Base-by-base conservation (phyloP, 2,888 invertebrate species). In the Platypus cylindrus region DNA sequence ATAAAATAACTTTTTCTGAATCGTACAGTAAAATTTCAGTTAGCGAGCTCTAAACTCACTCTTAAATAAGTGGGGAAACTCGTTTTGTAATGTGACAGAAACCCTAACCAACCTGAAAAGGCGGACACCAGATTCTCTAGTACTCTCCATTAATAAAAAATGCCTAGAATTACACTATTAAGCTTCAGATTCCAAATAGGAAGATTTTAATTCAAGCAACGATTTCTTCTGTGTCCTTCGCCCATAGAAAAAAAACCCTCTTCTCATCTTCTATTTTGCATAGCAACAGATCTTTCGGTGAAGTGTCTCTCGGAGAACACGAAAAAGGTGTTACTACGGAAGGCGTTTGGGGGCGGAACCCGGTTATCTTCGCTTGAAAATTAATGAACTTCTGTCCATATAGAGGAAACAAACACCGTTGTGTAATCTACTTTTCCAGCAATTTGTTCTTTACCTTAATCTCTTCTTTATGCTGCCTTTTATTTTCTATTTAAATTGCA, bases 291-390 rank as follows among this genome's bases (percentile, higher is more conserved):
- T 34, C 40, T 54, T 54, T 53, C 44, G 41, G 52, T 49, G 50
- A 55, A 57, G 51, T 52, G 53, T 58, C 59, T 58, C 54, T 53
- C 49, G 42, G 50, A 49, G 52, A 60, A 63, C 63, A 62, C 56
- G 62, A 62, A 63, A 64, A 64, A 64, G 63, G 64, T 64, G 64
- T 63, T 64, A 56, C 62, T 49, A 34, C 45, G 37, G 36, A 45
- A 40, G 49, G 45, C 41, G 36, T 38, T 32, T 30, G 15, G 33
- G 32, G 34, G 33, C 35, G 31, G 37, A 31, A 30, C 41, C 34
- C 37, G 30, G 42, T 13, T 24, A 35, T 38, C 38, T 37, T 38
- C 30, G 46, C 47, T 48, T 50, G 49, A 42, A 60, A 60, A 61
- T 60, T 62, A 62, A 62, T 62, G 58, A 60, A 59, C 58, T 58